Evolutionary conservation across 2,888 invertebrate genomes (phyloP).

Genomic region (Anagyrus pseudococci): DNA sequence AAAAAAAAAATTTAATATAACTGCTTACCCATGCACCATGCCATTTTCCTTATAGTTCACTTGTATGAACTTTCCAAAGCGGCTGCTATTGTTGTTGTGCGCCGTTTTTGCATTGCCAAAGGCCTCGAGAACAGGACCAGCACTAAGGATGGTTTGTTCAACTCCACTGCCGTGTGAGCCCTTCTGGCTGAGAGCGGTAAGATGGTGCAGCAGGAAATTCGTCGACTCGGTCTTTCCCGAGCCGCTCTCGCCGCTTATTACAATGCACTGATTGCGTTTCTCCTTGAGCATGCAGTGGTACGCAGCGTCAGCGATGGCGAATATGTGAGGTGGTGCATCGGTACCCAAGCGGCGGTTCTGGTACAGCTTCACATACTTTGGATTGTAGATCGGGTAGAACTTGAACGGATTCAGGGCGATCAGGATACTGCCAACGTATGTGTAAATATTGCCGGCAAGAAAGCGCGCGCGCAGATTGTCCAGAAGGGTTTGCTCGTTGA

Average conservation of each 20-base stretch:
- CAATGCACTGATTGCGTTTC: conserved; percentile 90
- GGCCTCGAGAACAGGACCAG: conserved; percentile 95
- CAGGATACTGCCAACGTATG: conserved; percentile 93
- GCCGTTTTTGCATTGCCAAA: conserved; percentile 99
- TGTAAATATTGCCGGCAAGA: conserved; percentile 92
- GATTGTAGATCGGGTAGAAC: conserved; percentile 97
- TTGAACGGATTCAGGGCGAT: conserved; percentile 94
- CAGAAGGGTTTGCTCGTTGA: conserved; percentile 91
- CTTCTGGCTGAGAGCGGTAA: conserved; percentile 94
- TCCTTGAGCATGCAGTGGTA: conserved; percentile 94
- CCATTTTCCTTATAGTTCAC: conserved; percentile 98
- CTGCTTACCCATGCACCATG: conserved; percentile 88
- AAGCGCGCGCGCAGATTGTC: conserved; percentile 91
- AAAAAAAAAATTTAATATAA: not conserved
- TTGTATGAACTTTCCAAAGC: conserved; percentile 98
- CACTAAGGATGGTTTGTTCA: conserved; percentile 94
- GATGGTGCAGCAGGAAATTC: conserved; percentile 91
- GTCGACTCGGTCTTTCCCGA: conserved; percentile 98
- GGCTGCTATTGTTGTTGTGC: conserved; percentile 95
- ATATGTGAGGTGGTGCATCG: conserved; percentile 94
- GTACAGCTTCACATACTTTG: conserved; percentile 94
- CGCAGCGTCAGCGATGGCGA: conserved; percentile 93
- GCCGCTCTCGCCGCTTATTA: conserved; percentile 94
- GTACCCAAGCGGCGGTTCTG: conserved; percentile 91
- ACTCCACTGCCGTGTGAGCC: conserved; percentile 94